Evolutionary conservation across 2,797 vertebrate genomes (phyloP).

Genomic region (Schizothorax lantsangensis): DNA sequence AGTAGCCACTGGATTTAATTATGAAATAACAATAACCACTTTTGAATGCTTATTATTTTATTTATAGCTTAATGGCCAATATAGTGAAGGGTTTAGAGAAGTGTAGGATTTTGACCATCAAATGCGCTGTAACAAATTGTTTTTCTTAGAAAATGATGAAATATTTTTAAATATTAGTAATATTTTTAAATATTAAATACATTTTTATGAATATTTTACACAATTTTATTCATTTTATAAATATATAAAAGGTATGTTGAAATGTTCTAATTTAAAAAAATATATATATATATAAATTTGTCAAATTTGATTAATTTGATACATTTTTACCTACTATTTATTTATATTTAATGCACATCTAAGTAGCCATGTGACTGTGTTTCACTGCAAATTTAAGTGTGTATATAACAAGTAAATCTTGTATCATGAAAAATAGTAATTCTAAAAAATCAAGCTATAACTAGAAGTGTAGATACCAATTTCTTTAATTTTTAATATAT

Average conservation of each 20-base stretch:
- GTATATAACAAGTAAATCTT: too few relatives aligned
- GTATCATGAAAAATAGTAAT: not conserved
- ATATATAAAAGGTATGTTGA: not conserved
- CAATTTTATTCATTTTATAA: not conserved
- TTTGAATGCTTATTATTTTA: not conserved
- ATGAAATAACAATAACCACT: not conserved
- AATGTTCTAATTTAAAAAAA: not conserved
- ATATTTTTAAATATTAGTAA: too few relatives aligned
- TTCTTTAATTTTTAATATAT: not conserved
- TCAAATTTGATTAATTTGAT: too few relatives aligned
- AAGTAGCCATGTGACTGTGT: not conserved
- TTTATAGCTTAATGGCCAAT: not conserved
- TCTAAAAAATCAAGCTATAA: not conserved
- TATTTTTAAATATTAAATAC: too few relatives aligned
- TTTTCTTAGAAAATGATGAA: too few relatives aligned
- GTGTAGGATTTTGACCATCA: not conserved
- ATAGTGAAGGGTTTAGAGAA: not conserved
- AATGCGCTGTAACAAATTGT: not conserved
- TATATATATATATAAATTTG: too few relatives aligned
- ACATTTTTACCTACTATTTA: not conserved
- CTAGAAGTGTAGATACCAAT: not conserved
- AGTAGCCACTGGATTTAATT: conserved; percentile 9
- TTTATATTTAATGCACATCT: not conserved
- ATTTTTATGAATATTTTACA: too few relatives aligned
- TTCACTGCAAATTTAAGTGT: not conserved